phyloP scores from a whole-genome alignment of 2,888 invertebrate species.

The Protula sp. region DNA sequence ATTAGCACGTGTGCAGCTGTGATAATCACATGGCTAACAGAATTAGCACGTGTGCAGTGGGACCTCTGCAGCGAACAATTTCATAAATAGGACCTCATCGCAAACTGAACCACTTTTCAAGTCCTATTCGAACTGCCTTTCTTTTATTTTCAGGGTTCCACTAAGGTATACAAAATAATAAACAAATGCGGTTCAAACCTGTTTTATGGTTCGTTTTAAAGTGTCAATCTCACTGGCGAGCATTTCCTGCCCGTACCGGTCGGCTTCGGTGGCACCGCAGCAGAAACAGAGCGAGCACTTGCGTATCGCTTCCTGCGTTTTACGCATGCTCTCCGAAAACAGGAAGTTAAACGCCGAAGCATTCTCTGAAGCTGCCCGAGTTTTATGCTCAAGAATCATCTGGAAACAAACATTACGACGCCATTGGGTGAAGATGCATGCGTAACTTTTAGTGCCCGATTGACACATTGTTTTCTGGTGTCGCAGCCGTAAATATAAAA shows the following conservation, averaged over 20 bases:
- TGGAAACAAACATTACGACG: not conserved
- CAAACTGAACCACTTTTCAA: too few relatives aligned
- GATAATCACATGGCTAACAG: too few relatives aligned
- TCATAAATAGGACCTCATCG: too few relatives aligned
- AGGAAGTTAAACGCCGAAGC: conserved; percentile 6
- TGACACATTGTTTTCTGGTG: too few relatives aligned
- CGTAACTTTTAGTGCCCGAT: not conserved
- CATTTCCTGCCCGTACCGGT: conserved; percentile 20
- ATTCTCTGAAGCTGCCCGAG: not conserved
- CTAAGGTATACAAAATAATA: too few relatives aligned
- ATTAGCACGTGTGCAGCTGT: too few relatives aligned
- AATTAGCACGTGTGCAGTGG: too few relatives aligned
- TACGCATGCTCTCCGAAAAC: conserved; percentile 19
- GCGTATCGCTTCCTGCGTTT: conserved; percentile 15
- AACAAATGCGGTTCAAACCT: too few relatives aligned
- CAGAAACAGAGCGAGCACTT: conserved; percentile 10
- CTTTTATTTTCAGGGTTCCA: too few relatives aligned
- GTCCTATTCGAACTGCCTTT: too few relatives aligned
- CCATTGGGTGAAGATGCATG: conserved; percentile 1
- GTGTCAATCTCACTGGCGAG: conserved; percentile 20
- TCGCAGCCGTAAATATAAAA: too few relatives aligned
- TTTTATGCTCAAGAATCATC: not conserved
- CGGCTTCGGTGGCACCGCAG: conserved; percentile 7
- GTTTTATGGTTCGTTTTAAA: conserved; percentile 19
- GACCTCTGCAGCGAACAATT: too few relatives aligned